phyloP scores from a whole-genome alignment of 2,797 vertebrate genomes.

The Typhlichthys subterraneus region DNA sequence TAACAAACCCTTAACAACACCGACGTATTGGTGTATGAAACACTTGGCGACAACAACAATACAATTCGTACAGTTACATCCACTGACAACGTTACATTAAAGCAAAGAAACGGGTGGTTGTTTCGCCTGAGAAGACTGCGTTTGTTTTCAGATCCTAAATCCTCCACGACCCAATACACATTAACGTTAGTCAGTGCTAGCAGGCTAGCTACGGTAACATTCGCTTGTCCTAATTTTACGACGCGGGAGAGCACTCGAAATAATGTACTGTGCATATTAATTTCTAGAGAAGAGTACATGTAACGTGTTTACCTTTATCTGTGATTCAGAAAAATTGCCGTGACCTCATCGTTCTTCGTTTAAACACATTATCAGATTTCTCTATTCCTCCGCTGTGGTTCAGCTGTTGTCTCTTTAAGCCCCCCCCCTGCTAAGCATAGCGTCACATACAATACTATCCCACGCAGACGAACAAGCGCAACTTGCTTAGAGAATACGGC shows the following conservation, averaged over 20 bases:
- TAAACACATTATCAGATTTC: conserved; percentile 47
- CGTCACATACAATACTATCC: conserved; percentile 53
- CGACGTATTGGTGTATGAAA: conserved; percentile 43
- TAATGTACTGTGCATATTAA: neutral
- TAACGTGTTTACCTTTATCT: conserved; percentile 64
- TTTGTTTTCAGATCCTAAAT: conserved; percentile 72
- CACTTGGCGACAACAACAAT: conserved; percentile 49
- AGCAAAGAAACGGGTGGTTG: neutral
- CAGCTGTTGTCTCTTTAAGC: conserved; percentile 83
- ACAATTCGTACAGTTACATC: conserved; percentile 24
- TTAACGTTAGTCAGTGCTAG: conserved; percentile 48
- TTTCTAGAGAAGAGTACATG: neutral
- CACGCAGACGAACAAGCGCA: conserved; percentile 61
- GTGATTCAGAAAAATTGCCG: conserved; percentile 43
- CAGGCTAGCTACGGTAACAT: conserved; percentile 50
- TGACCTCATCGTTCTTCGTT: conserved; percentile 58
- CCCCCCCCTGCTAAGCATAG: conserved; percentile 56
- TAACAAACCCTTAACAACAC: conserved; percentile 26
- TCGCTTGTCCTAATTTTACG: conserved; percentile 33
- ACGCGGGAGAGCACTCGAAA: conserved; percentile 24
- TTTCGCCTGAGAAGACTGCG: conserved; percentile 45
- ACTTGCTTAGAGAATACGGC: conserved; percentile 59
- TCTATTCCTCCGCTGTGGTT: conserved; percentile 67
- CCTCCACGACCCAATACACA: conserved; percentile 62
- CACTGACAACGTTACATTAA: neutral